A percentile compares a stretch with the other conserved stretches of the same genome.
phyloP scores from a whole-genome alignment of 92 coral and sea anemone species.

The Nematostella vectensis region DNA sequence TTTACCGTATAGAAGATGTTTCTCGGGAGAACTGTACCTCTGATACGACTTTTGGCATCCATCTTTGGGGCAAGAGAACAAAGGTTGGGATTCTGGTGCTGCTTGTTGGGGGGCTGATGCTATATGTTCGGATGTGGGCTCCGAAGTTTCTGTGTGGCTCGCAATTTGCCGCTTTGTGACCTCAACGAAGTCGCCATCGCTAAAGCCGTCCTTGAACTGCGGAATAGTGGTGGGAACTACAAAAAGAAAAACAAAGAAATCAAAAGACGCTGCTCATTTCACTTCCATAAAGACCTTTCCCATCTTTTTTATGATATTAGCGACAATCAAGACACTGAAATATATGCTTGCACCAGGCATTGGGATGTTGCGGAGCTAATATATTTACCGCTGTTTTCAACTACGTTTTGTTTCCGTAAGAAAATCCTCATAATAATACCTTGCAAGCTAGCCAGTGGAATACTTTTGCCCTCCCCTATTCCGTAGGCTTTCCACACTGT shows the following conservation, averaged over 20 bases:
- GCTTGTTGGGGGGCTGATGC: background rate
- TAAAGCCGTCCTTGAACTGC: too few relatives aligned
- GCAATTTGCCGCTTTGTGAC: background rate
- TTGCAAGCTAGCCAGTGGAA: conserved; percentile 22
- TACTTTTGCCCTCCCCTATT: conserved; percentile 37
- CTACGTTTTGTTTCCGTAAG: too few relatives aligned
- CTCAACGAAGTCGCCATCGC: background rate
- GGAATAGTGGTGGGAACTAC: too few relatives aligned
- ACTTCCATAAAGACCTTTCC: too few relatives aligned
- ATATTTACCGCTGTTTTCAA: too few relatives aligned
- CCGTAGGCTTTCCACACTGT: conserved; percentile 40
- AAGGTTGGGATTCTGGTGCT: conserved; percentile 8
- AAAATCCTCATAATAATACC: conserved; percentile 1
- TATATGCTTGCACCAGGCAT: too few relatives aligned
- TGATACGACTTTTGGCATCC: conserved; percentile 19
- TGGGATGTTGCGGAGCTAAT: too few relatives aligned
- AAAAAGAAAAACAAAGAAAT: too few relatives aligned
- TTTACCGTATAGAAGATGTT: conserved; percentile 24
- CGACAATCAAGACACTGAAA: too few relatives aligned
- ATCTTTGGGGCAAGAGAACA: conserved; percentile 15
- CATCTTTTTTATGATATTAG: too few relatives aligned
- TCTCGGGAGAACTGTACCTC: conserved; percentile 10
- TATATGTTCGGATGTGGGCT: background rate
- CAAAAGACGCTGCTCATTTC: too few relatives aligned
- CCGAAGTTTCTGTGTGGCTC: background rate